phyloP scores from a whole-genome alignment of 2,113 vertebrate species.

The Prionailurus viverrinus region DNA sequence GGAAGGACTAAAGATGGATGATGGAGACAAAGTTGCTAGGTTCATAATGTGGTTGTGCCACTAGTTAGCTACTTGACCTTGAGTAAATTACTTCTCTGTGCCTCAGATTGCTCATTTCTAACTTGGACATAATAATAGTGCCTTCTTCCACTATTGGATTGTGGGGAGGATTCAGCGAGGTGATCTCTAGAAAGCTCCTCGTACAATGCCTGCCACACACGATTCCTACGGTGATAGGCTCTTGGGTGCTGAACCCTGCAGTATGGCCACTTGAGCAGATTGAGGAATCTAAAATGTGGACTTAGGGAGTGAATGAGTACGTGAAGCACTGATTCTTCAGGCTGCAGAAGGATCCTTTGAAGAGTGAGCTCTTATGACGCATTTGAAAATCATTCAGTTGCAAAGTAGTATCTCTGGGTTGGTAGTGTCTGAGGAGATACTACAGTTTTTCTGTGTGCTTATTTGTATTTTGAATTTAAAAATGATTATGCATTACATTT shows the following conservation, averaged over 20 bases:
- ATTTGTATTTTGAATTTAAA: conserved; percentile 45
- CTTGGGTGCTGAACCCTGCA: background rate
- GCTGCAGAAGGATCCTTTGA: background rate
- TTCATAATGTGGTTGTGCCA: background rate
- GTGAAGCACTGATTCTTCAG: background rate
- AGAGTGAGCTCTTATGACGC: background rate
- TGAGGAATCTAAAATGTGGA: background rate
- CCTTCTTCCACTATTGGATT: background rate
- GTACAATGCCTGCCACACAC: background rate
- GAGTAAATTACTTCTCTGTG: background rate
- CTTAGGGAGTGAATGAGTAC: background rate
- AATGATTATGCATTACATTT: background rate
- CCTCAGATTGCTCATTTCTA: background rate
- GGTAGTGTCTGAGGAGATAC: background rate
- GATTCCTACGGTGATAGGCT: background rate
- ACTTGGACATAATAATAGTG: background rate
- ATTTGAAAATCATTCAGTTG: background rate
- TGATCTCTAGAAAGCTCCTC: background rate
- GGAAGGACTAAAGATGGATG: background rate
- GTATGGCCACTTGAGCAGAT: background rate
- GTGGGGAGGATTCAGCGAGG: background rate
- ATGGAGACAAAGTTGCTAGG: background rate
- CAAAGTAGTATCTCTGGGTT: background rate
- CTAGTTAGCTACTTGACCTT: background rate
- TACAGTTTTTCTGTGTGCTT: background rate